Evolutionary conservation across 2,888 invertebrate species (phyloP), one percentile per base, ranked within the genome.

Genomic region (Cantharis lateralis): DNA sequence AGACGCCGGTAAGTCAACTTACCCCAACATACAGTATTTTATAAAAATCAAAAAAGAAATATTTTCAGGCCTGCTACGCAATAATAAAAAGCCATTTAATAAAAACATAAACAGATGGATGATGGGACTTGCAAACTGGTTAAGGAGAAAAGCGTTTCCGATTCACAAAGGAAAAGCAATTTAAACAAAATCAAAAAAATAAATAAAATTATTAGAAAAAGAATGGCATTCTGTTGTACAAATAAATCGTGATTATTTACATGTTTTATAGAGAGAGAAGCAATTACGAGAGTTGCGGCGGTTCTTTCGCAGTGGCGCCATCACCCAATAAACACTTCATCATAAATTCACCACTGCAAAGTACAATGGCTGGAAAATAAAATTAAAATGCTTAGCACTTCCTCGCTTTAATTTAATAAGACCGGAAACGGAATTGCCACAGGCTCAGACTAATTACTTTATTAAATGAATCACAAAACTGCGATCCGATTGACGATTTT

Each of bases 321-420:
- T 76, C 76, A 74, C 78, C 78, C 78, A 78, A 78, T 78, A 78
- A 78, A 78, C 84, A 84, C 82, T 82, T 82, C 82, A 83, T 84
- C 83, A 84, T 84, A 84, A 84, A 84, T 84, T 84, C 83, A 82
- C 81, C 81, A 79, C 82, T 81, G 81, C 82, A 77, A 79, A 82
- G 81, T 80, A 83, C 83, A 82, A 82, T 82, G 79, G 81, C 76
- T 78, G 83, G 77, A 82, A 85, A 85, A 85, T 85, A 85, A 86
- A 86, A 87, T 87, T 87, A 87, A 86, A 86, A 87, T 87, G 86
- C 86, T 85, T 83, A 84, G 84, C 86, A 85, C 86, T 87, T 84
- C 84, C 84, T 82, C 85, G 82, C 84, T 84, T 85, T 86, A 87
- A 87, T 87, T 87, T 85, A 86, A 87, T 87, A 87, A 87, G 85